phyloP scores from a whole-genome alignment of 2,113 vertebrate genomes.

The Hippolais icterina region DNA sequence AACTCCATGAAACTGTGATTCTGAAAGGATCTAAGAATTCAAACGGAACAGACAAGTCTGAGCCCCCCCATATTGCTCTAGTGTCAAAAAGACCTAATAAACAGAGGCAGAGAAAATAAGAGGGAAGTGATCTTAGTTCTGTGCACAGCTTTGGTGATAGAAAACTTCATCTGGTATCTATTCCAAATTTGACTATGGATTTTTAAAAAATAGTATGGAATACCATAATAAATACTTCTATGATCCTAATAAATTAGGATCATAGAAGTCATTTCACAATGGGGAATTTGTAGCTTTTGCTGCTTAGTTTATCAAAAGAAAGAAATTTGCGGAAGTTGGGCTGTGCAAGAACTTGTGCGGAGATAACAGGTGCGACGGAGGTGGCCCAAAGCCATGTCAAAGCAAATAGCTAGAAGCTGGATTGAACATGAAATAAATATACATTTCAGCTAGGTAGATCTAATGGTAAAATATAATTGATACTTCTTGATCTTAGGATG shows the following conservation, averaged over 20 bases:
- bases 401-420: background rate
- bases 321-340: background rate
- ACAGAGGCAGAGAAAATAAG: background rate
- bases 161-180: background rate
- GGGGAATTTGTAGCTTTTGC: background rate
- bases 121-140: background rate
- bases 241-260: too few relatives aligned
- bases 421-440: background rate
- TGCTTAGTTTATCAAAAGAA: background rate
- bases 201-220: background rate
- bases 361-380: background rate
- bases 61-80: background rate
- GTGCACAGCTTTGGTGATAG: background rate
- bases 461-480: background rate
- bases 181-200: background rate
- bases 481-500: background rate
- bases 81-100: background rate
- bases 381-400: background rate
- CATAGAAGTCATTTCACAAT: background rate
- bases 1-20: background rate
- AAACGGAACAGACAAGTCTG: background rate
- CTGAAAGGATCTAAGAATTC: background rate
- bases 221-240: accelerated
- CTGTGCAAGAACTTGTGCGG: background rate
- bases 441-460: background rate